phyloP scores from a whole-genome alignment of 1,140 invertebrate genomes.

The Aethina tumida region DNA sequence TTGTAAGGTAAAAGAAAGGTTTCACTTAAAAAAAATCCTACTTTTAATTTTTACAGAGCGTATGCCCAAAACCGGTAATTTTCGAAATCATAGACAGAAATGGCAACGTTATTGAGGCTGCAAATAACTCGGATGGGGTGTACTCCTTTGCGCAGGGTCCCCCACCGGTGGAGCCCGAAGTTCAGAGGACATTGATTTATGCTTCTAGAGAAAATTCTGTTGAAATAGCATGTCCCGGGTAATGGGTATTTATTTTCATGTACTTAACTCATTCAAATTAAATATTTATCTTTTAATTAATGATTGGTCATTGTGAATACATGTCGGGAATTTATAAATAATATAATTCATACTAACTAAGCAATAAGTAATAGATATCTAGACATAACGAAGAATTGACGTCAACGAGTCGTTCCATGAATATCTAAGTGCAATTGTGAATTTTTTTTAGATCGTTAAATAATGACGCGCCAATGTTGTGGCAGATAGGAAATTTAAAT shows the following conservation, averaged over 20 bases:
- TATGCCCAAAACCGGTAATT: constrained; percentile 39
- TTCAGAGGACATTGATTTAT: constrained; percentile 39
- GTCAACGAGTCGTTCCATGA: constrained; percentile 29
- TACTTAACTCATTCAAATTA: constrained; percentile 10
- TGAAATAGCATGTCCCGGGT: constrained; percentile 46
- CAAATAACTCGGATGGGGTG: constrained; percentile 49
- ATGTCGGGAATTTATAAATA: not conserved
- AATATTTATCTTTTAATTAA: constrained; percentile 12
- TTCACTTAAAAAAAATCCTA: too few species aligned
- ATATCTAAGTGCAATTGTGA: too few species aligned
- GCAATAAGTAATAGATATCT: not conserved
- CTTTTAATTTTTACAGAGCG: constrained; percentile 31
- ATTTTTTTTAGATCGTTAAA: too few species aligned
- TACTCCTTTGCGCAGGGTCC: constrained; percentile 44
- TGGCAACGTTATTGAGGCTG: constrained; percentile 44
- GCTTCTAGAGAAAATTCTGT: constrained; percentile 33
- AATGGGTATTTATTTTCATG: constrained; percentile 17
- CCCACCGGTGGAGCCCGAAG: constrained; percentile 35
- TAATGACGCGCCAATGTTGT: constrained; percentile 38
- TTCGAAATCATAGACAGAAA: constrained; percentile 43
- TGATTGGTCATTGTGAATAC: not conserved
- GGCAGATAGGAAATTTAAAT: constrained; percentile 39
- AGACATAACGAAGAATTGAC: too few species aligned
- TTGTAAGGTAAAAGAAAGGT: constrained; percentile 52
- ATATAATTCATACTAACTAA: not conserved